Base-by-base conservation (phyloP, 30 jellyfish, hydroid and myxozoan species). In the Pseudorhiza aurosa region DNA sequence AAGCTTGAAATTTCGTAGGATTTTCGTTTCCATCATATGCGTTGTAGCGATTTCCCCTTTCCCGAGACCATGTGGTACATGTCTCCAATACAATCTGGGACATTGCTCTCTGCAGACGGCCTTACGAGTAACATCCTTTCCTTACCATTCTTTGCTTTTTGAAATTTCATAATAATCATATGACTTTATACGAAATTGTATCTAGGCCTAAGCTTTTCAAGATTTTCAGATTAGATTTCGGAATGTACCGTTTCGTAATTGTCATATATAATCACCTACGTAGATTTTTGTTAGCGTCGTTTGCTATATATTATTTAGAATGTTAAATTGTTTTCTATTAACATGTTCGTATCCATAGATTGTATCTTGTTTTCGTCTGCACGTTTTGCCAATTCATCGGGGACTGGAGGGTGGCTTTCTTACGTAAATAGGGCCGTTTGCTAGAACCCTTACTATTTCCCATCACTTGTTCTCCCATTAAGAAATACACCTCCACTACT, bases 121-220 rank as follows among this genome's bases (percentile, higher is more conserved):
- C n/a, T n/a, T n/a, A 2, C 60, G 19, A 12, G 12, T 46, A 46
- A 14, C 19, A 4, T 46, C 14, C 60, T 8, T 46, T 4, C 60
- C 19, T 46, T 46, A 2, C 19, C 35, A 15, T 39, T 39, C 50
- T 39, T 12, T 39, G 12, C 12, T 39, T 39, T 39, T 39, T 39
- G 50, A 12, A 46, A 46, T 12, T 53, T 53, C 22, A 18, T 15
- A 53, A 36, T 53, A 53, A 53, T 22, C 67, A 26, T 64, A 35
- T 64, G 77, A 56, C 77, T 30, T 64, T 29, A 19, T 30, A 30
- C 53, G 17, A 64, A 64, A 64, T 80, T 36, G 28, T 77, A 57
- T 10, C 62, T 76, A 43, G 44, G 62, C 85, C 43, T 72, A 50
- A 51, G 59, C 73, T 68, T 68, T 26, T 0, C 49, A 42, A 25